Evolutionary conservation across 2,797 vertebrate species (phyloP).

Genomic region (Propithecus deckenii): DNA sequence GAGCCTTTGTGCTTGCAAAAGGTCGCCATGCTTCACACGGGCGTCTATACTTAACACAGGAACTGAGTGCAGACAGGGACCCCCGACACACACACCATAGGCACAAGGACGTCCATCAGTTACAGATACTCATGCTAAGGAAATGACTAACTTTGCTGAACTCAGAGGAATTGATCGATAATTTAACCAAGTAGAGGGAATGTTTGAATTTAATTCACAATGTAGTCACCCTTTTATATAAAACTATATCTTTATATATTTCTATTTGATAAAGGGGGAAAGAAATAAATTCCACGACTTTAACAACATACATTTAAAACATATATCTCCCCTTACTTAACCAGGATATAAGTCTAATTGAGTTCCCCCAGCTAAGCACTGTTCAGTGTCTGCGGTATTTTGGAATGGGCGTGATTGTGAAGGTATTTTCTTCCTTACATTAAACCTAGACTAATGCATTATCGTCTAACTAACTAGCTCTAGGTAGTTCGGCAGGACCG

Average conservation of each 20-base stretch:
- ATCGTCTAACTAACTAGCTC: neutral
- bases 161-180: neutral
- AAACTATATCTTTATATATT: neutral
- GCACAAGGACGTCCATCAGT: neutral
- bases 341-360: fast-evolving
- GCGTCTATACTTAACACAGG: neutral
- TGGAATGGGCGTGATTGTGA: neutral
- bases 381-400: neutral
- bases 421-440: neutral
- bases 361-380: neutral
- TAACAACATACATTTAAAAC: neutral
- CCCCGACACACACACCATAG: neutral
- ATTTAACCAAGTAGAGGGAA: neutral
- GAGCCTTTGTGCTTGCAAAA: neutral
- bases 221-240: neutral
- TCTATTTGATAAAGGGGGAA: neutral
- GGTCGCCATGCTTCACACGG: neutral
- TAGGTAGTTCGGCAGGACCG: neutral
- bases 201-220: neutral
- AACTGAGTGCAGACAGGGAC: too few relatives aligned
- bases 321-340: neutral
- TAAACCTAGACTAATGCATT: neutral
- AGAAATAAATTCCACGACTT: neutral
- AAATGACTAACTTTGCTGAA: neutral
- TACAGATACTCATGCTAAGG: neutral